These are phyloP conservation scores for Periophthalmus magnuspinnatus DNA, from an alignment of 2,797 vertebrate species.

Conservation along the genomic window DNA sequence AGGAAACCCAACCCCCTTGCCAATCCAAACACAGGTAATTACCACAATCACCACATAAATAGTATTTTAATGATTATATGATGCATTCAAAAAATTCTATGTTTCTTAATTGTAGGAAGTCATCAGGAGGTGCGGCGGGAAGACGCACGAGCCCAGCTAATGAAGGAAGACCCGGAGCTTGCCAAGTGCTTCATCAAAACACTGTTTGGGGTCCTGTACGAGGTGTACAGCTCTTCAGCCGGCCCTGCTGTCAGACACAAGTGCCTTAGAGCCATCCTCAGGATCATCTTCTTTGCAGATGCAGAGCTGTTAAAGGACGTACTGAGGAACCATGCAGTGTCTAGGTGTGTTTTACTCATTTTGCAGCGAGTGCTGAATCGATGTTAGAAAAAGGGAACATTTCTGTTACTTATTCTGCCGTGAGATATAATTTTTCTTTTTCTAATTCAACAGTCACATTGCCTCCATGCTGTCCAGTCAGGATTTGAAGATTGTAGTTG, in stretches of 20 bases:
- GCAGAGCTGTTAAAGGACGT: constrained; percentile 98
- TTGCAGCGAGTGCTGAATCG: not conserved
- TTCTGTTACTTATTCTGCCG: not conserved
- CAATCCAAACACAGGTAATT: constrained; percentile 91
- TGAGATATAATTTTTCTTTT: not conserved
- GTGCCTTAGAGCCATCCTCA: constrained; percentile 99
- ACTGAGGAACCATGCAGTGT: constrained; percentile 97
- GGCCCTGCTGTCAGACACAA: constrained; percentile 99
- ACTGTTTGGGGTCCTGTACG: constrained; percentile 98
- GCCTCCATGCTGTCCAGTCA: constrained; percentile 99
- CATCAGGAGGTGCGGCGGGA: constrained; percentile 95
- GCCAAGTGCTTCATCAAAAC: constrained; percentile 99
- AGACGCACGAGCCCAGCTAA: constrained; percentile 96
- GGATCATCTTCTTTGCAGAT: constrained; percentile 99
- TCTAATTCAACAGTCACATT: constrained; percentile 88
- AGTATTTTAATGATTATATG: not conserved
- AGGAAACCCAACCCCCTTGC: constrained; percentile 99
- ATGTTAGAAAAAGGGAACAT: not conserved
- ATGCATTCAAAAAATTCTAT: too few species aligned
- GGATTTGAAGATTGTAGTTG: constrained; percentile 99
- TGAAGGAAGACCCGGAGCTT: constrained; percentile 98
- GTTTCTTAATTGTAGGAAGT: constrained; percentile 76
- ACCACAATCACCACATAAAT: too few species aligned
- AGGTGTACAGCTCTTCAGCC: constrained; percentile 99
- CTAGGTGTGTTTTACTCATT: constrained; percentile 81